Base-by-base conservation (phyloP, 2,888 invertebrate genomes). In the Augochlorella aurata region DNA sequence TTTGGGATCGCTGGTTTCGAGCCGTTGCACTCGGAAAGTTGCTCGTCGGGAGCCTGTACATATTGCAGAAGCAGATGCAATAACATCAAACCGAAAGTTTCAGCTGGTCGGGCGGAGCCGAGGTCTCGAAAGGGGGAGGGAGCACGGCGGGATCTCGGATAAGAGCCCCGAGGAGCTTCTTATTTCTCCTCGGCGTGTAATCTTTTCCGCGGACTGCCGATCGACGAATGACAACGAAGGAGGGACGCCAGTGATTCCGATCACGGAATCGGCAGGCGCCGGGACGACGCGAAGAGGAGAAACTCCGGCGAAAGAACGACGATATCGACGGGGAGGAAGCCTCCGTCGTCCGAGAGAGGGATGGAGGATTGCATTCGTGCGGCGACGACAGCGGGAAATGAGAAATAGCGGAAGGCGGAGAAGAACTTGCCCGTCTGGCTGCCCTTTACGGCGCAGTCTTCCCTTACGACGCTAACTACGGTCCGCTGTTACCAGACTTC, bases 311-410 rank as follows among this genome's bases (percentile, higher is more conserved):
- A 63, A 74, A 78, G 84, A 72, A 74, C 54, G 47, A 21, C 63
- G 79, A 82, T 72, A 85, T 77, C 77, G 76, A 74, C 16, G 67
- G 29, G 18, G 58, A 75, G 45, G 38, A 38, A 38, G 38, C 38
- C 38, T 0, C 38, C 38, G 38, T 5, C 38, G 29, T 44, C 16
- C 18, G 65, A 65, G 49, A 65, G 49, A 45, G 69, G 58, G 77
- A 38, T 10, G 52, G 72, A 70, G 80, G 77, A 87, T 79, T 66
- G 80, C 78, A 81, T 87, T 82, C 79, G 79, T 84, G 75, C 63
- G 66, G 78, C 85, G 87, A 80, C 84, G 85, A 88, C 85, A 86
- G 78, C 86, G 85, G 89, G 88, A 89, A 89, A 90, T 90, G 88
- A 90, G 89, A 90, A 89, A 90, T 85, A 85, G 85, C 81, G 75